A percentile compares a stretch with the other conserved stretches of the same genome.
These are phyloP conservation scores for Plectropomus leopardus DNA, from an alignment of 2,113 vertebrate species.

Conservation along the genomic window DNA sequence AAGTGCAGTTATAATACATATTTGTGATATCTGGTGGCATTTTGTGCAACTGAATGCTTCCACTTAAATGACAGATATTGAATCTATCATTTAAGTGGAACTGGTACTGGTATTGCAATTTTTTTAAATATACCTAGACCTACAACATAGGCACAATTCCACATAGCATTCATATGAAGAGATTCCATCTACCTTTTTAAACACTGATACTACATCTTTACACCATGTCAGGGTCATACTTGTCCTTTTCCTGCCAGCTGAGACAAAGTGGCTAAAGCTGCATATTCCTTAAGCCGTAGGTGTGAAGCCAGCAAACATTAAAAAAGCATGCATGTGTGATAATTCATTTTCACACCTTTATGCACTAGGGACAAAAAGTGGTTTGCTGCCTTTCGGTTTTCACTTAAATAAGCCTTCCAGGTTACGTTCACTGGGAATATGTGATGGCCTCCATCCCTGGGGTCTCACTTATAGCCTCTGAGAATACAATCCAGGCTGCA, in stretches of 20 bases:
- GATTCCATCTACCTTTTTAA: not conserved
- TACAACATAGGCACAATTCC: not conserved
- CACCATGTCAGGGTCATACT: not conserved
- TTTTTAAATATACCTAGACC: no score
- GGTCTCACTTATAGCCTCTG: not conserved
- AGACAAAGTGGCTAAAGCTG: not conserved
- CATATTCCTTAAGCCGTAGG: not conserved
- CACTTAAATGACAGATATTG: no score
- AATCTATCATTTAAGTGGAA: no score
- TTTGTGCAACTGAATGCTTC: no score
- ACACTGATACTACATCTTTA: not conserved
- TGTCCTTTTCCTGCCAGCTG: not conserved
- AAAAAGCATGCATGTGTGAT: not conserved
- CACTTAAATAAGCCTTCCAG: constrained; percentile 9
- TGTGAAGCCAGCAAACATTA: constrained; percentile 18
- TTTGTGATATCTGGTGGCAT: no score
- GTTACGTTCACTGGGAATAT: not conserved
- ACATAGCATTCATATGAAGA: not conserved
- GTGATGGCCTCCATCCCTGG: not conserved
- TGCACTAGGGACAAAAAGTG: not conserved
- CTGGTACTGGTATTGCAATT: no score
- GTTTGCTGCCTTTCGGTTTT: not conserved
- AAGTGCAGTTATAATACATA: no score
- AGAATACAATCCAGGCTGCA: constrained; percentile 1
- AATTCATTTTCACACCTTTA: not conserved